These are phyloP conservation scores for Pediacus dermestoides DNA, from an alignment of 2,888 invertebrate genomes.

Conservation along the genomic window DNA sequence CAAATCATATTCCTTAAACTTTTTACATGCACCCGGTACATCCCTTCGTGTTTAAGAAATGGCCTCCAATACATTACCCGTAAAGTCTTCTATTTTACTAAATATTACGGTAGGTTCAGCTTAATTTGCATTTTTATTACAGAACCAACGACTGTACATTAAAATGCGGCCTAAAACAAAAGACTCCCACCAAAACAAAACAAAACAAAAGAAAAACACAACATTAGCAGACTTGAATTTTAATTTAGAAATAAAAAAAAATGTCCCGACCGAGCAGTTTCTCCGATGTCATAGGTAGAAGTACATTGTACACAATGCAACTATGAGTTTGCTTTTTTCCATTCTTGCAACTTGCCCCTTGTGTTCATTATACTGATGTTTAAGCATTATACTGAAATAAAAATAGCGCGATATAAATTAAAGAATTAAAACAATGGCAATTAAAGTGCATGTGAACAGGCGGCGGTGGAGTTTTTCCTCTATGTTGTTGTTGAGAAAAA, in stretches of 20 bases:
- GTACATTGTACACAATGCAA: slow-evolving; percentile 4
- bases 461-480: too few relatives aligned
- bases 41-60: too few relatives aligned
- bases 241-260: slow-evolving; percentile 40
- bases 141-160: slow-evolving; percentile 35
- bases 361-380: too few relatives aligned
- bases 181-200: slow-evolving; percentile 33
- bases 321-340: slow-evolving; percentile 3
- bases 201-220: slow-evolving; percentile 42
- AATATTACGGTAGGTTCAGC: slow-evolving; percentile 15
- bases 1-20: too few relatives aligned
- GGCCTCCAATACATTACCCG: too few relatives aligned
- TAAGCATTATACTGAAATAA: slow-evolving; percentile 19
- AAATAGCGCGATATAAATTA: slow-evolving; percentile 25
- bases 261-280: slow-evolving; percentile 15
- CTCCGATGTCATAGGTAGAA: neutral
- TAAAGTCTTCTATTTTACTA: too few relatives aligned
- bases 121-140: slow-evolving; percentile 45
- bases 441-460: slow-evolving; percentile 19
- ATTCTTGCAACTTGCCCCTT: slow-evolving; percentile 2
- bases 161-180: slow-evolving; percentile 43
- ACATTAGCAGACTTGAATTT: slow-evolving; percentile 46
- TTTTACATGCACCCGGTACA: too few relatives aligned
- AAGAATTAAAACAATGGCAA: slow-evolving; percentile 24
- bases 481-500: too few relatives aligned